These are phyloP conservation scores for Platysternon megacephalum DNA, from an alignment of 2,113 vertebrate genomes.

Conservation along the genomic window DNA sequence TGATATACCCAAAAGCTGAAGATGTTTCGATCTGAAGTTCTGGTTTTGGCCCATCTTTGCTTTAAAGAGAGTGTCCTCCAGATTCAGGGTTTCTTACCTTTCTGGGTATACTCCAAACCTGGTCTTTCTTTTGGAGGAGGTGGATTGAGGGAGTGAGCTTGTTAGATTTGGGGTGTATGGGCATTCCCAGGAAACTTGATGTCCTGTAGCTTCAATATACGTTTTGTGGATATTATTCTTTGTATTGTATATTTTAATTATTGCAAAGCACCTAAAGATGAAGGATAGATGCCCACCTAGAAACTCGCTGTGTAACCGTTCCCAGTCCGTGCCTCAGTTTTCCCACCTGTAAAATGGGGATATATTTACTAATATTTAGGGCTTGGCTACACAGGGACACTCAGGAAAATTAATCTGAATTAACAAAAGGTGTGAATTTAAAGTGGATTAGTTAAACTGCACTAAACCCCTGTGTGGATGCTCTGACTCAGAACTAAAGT, in stretches of 20 bases:
- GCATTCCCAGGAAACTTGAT: background rate
- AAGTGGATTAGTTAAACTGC: background rate
- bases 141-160: background rate
- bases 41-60: background rate
- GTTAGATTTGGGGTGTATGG: background rate
- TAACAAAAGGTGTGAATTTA: background rate
- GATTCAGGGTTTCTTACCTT: background rate
- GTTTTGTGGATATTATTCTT: background rate
- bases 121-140: fast-evolving
- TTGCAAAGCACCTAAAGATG: background rate
- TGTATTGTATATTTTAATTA: background rate
- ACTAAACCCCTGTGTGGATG: background rate
- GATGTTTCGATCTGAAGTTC: background rate
- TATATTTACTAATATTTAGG: background rate
- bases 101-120: background rate
- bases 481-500: background rate
- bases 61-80: background rate
- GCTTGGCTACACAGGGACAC: background rate
- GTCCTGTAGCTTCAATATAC: background rate
- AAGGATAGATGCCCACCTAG: background rate
- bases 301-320: background rate
- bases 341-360: fast-evolving
- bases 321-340: background rate
- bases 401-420: background rate
- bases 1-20: background rate